Base-by-base conservation (phyloP, 2,113 vertebrate genomes). In the Excalfactoria chinensis region DNA sequence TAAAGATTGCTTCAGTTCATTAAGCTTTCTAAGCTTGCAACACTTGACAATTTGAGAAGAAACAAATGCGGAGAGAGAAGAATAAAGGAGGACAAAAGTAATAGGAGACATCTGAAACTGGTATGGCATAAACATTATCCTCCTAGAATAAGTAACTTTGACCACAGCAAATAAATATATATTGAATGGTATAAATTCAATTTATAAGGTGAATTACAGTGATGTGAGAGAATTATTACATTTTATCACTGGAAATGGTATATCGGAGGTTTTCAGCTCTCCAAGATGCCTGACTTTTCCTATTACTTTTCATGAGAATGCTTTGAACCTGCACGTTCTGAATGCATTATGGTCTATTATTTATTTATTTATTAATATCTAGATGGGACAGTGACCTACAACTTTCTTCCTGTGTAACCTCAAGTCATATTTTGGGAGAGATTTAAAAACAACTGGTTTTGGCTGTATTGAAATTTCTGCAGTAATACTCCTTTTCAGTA, bases 101-200 rank as follows among this genome's bases (percentile, higher is more conserved):
- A 86, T 41, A 82, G 71, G 44, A 95, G 89, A 87, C 16, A 66
- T 59, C n/a, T 91, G 58, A 53, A 87, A 88, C 30, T 44, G 48
- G 73, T 69, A 73, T 23, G 28, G 43, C 26, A 83, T 13, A 79
- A 26, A 70, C 3, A 43, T 85, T 77, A 87, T 79, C 89, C 46
- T 66, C 46, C 69, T 58, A 60, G 30, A 89, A 53, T 64, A 74
- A 91, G 82, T 77, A 82, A 82, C 26, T 70, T 44, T 51, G 51
- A 94, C 46, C 68, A 91, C 9, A 89, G 89, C 59, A 89, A 93
- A 93, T 74, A 93, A 78, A 91, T 84, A 86, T 34, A 88, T 89
- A 91, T 68, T n/a, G 69, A 79, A 93, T 16, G 5, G 16, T 44
- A 83, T 26, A 88, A 87, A 89, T 88, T 86, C 12, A 13, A 75